Conservation (phyloP, 2,888 invertebrate genomes). For the Brenthis hecate region DNA sequence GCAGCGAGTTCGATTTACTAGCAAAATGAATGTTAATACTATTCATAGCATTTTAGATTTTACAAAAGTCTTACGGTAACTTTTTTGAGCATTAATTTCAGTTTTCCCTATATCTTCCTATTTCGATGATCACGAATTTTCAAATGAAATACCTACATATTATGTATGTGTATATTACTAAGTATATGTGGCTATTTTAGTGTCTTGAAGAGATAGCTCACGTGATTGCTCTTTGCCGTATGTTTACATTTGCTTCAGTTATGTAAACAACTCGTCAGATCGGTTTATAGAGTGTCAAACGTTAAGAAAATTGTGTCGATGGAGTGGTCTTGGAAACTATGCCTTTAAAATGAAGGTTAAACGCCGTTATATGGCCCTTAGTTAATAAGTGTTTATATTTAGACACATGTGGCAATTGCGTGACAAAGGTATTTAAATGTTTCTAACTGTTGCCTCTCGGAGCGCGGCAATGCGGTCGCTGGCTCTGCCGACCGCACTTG, state of each 20-base stretch:
- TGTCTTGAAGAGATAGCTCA: constrained; percentile 37
- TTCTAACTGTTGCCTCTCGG: constrained; percentile 61
- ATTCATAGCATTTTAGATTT: too few relatives aligned
- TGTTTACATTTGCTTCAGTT: constrained; percentile 56
- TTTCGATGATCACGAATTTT: too few relatives aligned
- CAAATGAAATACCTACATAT: too few relatives aligned
- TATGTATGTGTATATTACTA: background rate
- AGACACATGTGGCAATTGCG: constrained; percentile 49
- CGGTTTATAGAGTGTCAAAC: constrained; percentile 55
- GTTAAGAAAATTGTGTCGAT: constrained; percentile 47
- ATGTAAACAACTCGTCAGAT: constrained; percentile 55
- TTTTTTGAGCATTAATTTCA: too few relatives aligned
- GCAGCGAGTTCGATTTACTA: too few relatives aligned
- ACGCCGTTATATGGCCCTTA: constrained; percentile 58
- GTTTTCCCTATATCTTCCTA: too few relatives aligned
- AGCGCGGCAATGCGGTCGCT: constrained; percentile 24
- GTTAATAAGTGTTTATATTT: constrained; percentile 41
- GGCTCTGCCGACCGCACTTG: constrained; percentile 19
- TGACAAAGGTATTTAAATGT: constrained; percentile 75
- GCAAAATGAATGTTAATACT: too few relatives aligned
- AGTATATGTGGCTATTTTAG: constrained; percentile 17
- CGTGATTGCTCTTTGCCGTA: constrained; percentile 40
- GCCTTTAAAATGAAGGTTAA: constrained; percentile 58
- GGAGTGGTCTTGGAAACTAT: constrained; percentile 43
- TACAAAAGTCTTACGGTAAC: too few relatives aligned